Conservation (phyloP, 2,888 invertebrate genomes). For the Volucella inanis region DNA sequence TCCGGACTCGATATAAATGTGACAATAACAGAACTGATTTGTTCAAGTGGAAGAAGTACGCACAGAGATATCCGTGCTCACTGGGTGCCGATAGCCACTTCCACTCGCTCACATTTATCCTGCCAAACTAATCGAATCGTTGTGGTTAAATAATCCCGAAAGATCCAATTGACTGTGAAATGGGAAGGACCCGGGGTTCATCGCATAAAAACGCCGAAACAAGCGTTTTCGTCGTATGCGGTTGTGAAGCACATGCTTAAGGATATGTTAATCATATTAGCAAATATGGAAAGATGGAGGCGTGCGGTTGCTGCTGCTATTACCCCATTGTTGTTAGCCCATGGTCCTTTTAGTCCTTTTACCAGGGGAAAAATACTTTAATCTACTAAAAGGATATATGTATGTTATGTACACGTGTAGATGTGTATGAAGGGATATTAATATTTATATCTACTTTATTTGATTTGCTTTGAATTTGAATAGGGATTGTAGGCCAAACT, state of each 20-base stretch:
- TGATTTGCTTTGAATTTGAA: too few species aligned
- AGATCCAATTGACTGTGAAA: conserved; percentile 68
- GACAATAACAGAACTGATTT: conserved; percentile 37
- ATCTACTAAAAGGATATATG: too few species aligned
- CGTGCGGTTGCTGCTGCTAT: too few species aligned
- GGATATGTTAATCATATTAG: conserved; percentile 47
- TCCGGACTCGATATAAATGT: conserved; percentile 9
- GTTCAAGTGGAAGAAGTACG: conserved; percentile 47
- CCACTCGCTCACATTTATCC: neutral
- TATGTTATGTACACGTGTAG: too few species aligned
- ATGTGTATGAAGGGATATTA: too few species aligned
- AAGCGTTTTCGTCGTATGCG: conserved; percentile 5
- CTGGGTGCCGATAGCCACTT: neutral
- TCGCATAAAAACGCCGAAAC: conserved; percentile 7
- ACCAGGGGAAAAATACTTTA: too few species aligned
- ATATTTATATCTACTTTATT: too few species aligned
- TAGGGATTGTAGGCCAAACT: too few species aligned
- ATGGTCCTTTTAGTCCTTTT: too few species aligned
- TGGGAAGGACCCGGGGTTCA: conserved; percentile 49
- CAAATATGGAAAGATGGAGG: neutral
- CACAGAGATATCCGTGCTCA: conserved; percentile 4
- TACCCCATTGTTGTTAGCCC: too few species aligned
- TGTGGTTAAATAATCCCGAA: conserved; percentile 61
- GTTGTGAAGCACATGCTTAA: conserved; percentile 38
- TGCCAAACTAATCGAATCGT: conserved; percentile 63